Evolutionary conservation across 2,797 vertebrate genomes (phyloP), one percentile per base, ranked within the genome.

Genomic region (Chaetodon trifasciatus): DNA sequence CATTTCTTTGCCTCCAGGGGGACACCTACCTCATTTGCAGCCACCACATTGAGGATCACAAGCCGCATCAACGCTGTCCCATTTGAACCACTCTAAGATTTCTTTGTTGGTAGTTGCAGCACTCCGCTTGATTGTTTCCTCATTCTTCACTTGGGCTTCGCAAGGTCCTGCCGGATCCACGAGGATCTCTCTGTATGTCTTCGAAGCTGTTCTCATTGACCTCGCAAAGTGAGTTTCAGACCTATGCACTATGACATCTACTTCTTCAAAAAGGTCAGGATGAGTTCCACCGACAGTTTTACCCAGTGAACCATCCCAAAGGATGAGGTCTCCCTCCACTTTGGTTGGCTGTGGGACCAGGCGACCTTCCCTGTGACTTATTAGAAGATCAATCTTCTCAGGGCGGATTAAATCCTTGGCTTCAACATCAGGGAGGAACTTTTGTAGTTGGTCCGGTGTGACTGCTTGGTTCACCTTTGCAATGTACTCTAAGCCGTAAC

Each of bases 1-100:
- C 53, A 86, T 83, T 28, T 80, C 84, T 53, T 80, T 79, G 17
- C 81, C 76, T 42, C 76, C 71, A 16, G 72, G 82, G 7, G 47
- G 47, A 32, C 75, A 82, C 15, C 39, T 60, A 11, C 80, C 49
- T 0, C 80, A 73, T 6, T 57, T 74, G 13, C 61, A 79, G 53
- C 70, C 21, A 16, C 70, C 77, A 21, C 70, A 66, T 44, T 72
- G 32, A 8, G 63, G 77, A 12, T 79, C 39, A 55, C 77, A 79
- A 0, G 67, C 75, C 6, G 63, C 63, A 0, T 62, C 37, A n/a
- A 76, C 1, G 4, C 61, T 24, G 1, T 63, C 5, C 81, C 35
- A 44, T 10, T 68, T 71, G 5, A 79, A 79, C 23, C 55, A 76
- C 68, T 40, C 19, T 0, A 80, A 32, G 1, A 63, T 8, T 42